Evolutionary conservation across 2,797 vertebrate genomes (phyloP), one percentile per base, ranked within the genome.

Genomic region (Adrianichthys oophorus): DNA sequence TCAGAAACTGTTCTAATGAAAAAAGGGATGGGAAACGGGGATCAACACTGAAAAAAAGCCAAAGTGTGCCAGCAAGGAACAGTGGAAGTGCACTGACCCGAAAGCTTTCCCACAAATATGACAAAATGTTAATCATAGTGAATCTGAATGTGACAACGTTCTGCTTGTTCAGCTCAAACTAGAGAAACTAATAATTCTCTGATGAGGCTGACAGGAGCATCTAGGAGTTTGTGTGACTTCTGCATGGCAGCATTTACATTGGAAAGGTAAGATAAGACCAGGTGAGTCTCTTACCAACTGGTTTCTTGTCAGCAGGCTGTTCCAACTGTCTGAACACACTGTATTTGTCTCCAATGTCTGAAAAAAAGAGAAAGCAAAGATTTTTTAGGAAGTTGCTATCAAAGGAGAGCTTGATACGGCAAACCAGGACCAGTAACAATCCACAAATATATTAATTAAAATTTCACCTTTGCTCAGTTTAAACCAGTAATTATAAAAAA

Each of bases 321-420:
- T 96, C 95, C 0, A 99, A 89, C 56, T 95, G 94, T 86, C 97
- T 90, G 90, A 99, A 98, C 80, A 96, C 96, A 47, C 96, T 98
- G 76, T 99, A 99, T 85, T 97, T 99, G 87, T 99, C 97, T 68
- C 93, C 95, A 77, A 75, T 76, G 81, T 96, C 97, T 99, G 78
- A 12, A 71, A 42, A 74, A 78, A 42, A 3, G 58, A 60, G 64
- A 12, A 50, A 59, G 24, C 37, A 41, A 52, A 44, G 16, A 14
- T n/a, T 8, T 48, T 58, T 4, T 19, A 46, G 17, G 17, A 8
- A 42, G 15, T 13, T 52, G 16, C 16, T 32, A 4, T 15, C 41
- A 40, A n/a, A 42, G 44, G 41, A 4, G 37, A 53, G 18, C 50
- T 40, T 59, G 3, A 0, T 48, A 12, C 5, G 5, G 13, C 15